A percentile compares a stretch with the other conserved stretches of the same genome.
Conservation (phyloP, 2,797 vertebrate species). For the Xiphophorus birchmanni region DNA sequence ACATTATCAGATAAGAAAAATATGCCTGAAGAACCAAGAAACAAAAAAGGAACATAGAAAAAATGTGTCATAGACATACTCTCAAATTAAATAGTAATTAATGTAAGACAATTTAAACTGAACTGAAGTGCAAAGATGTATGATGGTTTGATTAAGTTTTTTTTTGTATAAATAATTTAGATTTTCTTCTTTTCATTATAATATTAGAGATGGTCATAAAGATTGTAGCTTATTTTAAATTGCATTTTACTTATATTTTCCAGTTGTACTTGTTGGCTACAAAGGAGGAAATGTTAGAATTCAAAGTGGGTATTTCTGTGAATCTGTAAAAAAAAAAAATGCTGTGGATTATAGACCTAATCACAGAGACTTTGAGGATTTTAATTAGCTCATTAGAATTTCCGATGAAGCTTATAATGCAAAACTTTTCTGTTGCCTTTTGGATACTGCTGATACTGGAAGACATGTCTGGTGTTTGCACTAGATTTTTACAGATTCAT, state of each 20-base stretch:
- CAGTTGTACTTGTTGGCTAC: neutral
- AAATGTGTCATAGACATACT: slow-evolving; percentile 35
- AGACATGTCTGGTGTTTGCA: slow-evolving; percentile 9
- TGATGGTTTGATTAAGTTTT: neutral
- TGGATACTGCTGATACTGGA: neutral
- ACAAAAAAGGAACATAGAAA: slow-evolving; percentile 7
- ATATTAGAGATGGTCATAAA: neutral
- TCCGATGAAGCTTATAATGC: slow-evolving; percentile 14
- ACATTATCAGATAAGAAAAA: slow-evolving; percentile 56
- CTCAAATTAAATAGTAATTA: slow-evolving; percentile 12
- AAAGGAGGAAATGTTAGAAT: slow-evolving; percentile 1
- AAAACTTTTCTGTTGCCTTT: slow-evolving; percentile 11
- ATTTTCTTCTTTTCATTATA: neutral
- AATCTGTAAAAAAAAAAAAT: slow-evolving; percentile 4
- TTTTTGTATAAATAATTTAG: neutral
- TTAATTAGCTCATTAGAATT: slow-evolving; percentile 19
- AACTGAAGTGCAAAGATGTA: neutral
- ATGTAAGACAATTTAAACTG: slow-evolving; percentile 4
- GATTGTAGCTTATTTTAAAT: neutral
- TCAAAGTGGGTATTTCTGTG: slow-evolving; percentile 1
- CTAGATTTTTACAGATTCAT: neutral
- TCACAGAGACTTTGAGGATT: slow-evolving; percentile 17
- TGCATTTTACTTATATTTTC: neutral
- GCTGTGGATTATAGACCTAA: slow-evolving; percentile 8
- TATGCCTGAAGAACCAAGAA: neutral